Base-by-base conservation (phyloP, 2,888 invertebrate genomes). In the Protonemura montana region DNA sequence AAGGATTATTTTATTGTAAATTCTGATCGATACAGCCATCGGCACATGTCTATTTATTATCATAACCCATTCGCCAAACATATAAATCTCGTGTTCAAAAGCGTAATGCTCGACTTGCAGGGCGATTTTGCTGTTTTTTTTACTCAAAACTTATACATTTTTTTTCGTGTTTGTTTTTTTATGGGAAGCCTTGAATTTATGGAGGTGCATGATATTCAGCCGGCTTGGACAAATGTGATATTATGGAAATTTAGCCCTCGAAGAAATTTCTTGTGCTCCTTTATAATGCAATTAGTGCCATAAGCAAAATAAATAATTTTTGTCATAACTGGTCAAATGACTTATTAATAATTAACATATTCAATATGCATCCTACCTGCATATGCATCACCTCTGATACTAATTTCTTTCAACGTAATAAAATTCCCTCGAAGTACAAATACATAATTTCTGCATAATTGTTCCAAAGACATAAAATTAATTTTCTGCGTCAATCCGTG, bases 221-320 rank as follows among this genome's bases (percentile, higher is more conserved):
- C n/a, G 10, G 35, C 35, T 35, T 81, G 13, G 28, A n/a, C 30
- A 81, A 81, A 81, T 16, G 13, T 16, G 13, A 30, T 30, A 81
- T n/a, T 28, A 16, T 81, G 13, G 13, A 81, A 81, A 30, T 81
- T 78, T 16, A 81, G 30, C 81, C 81, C 81, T 81, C 30, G 30
- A 25, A 29, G 16, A 30, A 30, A 28, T n/a, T 81, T n/a, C 1
- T 7, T n/a, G 28, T 81, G 81, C 30, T 13, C 81, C 81, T 81
- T 25, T 81, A 10, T 35, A 35, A 35, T 10, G 35, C 35, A 35
- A 10, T 6, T 1, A 29, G 28, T n/a, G 2, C 30, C 81, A n/a
- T 21, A 21, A 59, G 59, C 7, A 21, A 59, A 59, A 7, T 10
- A 59, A 59, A 13, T 13, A 59, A 59, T 16, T 59, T 35, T 59